Evolutionary conservation across 2,888 invertebrate species (phyloP), one percentile per base, ranked within the genome.

Genomic region (Drosophila borealis): DNA sequence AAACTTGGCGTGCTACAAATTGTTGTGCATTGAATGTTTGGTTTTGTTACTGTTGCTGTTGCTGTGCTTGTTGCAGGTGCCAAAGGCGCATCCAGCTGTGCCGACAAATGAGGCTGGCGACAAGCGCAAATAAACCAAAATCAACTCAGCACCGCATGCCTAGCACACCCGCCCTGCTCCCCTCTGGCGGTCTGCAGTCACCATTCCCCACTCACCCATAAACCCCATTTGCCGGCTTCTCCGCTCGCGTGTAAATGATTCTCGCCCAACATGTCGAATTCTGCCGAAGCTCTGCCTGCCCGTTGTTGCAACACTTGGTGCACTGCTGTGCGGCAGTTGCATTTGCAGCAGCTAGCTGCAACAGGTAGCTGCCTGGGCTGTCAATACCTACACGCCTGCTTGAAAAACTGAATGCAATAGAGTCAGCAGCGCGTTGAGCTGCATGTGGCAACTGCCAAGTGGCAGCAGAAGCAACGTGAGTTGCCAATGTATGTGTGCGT

Each of bases 51-150:
- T 50, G 37, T 36, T 67, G 50, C 21, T 64, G 68, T 59, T 46
- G 39, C n/a, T 54, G 37, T 56, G 5, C 8, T 29, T 50, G 71
- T 36, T 80, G 87, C 87, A 88, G 83, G 83, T 88, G 83, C 86
- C 86, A 81, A 69, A 70, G 84, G 70, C 62, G 86, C 85, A 73
- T 89, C 83, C 83, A 89, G 83, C 83, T 89, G 83, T 88, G 83
- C 83, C 85, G 86, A 84, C 83, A 84, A 84, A 84, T 84, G 89
- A 83, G 70, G 59, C 83, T 75, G 88, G 89, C 86, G 83, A 84
- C 83, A 89, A 84, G 88, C 89, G 83, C 88, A 89, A 84, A 89
- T 88, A 84, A 89, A 88, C 88, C 85, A 88, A 89, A 84, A 88
- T 84, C 89, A 89, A 74, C 64, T 78, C 78, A 62, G 69, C 85